phyloP scores from a whole-genome alignment of 2,113 vertebrate species.

The Leiothrix lutea region DNA sequence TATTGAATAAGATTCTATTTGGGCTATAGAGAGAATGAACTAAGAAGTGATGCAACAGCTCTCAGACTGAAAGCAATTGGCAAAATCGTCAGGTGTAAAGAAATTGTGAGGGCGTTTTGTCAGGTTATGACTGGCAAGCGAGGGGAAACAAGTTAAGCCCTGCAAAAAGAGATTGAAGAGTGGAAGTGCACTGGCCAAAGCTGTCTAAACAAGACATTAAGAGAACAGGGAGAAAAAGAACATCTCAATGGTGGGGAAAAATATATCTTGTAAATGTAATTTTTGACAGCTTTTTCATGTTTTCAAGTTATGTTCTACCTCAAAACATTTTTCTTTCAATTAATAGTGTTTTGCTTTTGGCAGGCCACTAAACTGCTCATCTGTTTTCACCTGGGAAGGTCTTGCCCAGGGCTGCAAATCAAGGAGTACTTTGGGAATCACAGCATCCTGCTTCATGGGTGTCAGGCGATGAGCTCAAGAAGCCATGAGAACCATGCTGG shows the following conservation, averaged over 20 bases:
- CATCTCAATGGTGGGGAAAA: not conserved
- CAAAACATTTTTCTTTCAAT: not conserved
- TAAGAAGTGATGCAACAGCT: not conserved
- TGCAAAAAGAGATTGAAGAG: not conserved
- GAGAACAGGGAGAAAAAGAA: not conserved
- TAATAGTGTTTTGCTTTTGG: not conserved
- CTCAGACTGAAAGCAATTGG: not conserved
- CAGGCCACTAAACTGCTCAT: not conserved
- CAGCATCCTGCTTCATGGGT: accelerated
- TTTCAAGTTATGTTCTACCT: not conserved
- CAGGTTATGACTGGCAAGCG: not conserved
- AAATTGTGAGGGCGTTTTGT: not conserved
- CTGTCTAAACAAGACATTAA: not conserved
- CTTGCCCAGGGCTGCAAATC: not conserved
- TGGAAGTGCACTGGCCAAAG: not conserved
- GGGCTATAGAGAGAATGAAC: not conserved
- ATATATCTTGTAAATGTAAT: not conserved
- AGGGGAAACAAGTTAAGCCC: not conserved
- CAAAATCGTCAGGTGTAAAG: not conserved
- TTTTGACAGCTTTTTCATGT: not conserved
- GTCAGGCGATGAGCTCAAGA: not conserved
- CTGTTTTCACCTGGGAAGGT: not conserved
- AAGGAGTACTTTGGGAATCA: not conserved
- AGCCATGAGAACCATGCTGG: not conserved
- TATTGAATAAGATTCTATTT: not conserved